Evolutionary conservation across 2,888 invertebrate species (phyloP), one percentile per base, ranked within the genome.

Genomic region (Psylliodes chrysocephalus): DNA sequence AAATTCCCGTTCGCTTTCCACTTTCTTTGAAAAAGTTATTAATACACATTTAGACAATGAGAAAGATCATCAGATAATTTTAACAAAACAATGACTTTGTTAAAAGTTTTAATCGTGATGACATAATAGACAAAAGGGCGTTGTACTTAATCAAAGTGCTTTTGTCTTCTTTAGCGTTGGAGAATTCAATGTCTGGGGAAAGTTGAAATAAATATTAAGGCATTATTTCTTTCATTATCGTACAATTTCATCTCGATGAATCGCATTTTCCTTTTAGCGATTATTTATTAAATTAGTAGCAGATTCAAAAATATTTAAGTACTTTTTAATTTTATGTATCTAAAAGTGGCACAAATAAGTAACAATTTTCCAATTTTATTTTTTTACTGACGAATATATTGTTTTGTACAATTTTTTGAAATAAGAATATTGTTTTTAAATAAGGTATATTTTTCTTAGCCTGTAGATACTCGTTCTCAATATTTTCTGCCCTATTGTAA

Each of bases 51-150:
- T 15, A 30, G 33, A 57, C 57, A 57, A 57, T 47, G 47, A 25
- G 14, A 30, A 46, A 57, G 57, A 57, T 57, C 47, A 47, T 57
- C 57, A 47, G 57, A 57, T 57, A 57, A 47, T 57, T 57, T 30
- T 5, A 14, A 14, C 33, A 47, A 46, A 57, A 57, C 57, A 57
- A 57, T 47, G 57, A 57, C 57, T 57, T 57, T 33, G 57, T 57
- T 57, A 57, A 47, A 57, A 47, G 57, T 57, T 57, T 57, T 47
- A 57, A 57, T 57, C 57, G 35, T 47, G 35, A 57, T 47, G 57
- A 46, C 47, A 46, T 57, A 35, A 46, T 17, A 57, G 25, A 57
- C 47, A 57, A 57, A 57, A 47, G 47, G 35, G 14, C 57, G 47
- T 57, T 38, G 47, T 47, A 47, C 57, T 47, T 47, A 57, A 57